Base-by-base conservation (phyloP, 2,797 vertebrate species). In the Miichthys miiuy region DNA sequence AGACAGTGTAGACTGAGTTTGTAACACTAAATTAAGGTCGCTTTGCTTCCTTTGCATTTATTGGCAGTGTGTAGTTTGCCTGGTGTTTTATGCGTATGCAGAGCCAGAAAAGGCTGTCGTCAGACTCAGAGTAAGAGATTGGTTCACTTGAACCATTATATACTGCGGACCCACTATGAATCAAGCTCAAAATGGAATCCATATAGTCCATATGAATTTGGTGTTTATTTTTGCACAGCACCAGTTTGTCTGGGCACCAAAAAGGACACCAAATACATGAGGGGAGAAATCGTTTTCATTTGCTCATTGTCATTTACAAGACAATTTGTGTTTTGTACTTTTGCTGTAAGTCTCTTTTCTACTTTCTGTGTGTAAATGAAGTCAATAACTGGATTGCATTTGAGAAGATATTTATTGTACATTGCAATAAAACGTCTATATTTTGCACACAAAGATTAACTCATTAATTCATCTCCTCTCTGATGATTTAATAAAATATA, bases 1-100 rank as follows among this genome's bases (percentile, higher is more conserved):
- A 62, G 68, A 68, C 68, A 46, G 34, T 62, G 57, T 52, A 50
- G 41, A 71, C n/a, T 52, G n/a, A 69, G 34, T 68, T 78, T 61
- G 30, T 42, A 30, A 63, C 46, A 42, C 74, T 68, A 42, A 73
- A 68, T 65, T 74, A 61, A 80, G 56, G 50, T 46, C 27, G 56
- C 74, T 76, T 63, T 56, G 52, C 48, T 68, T 65, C 47, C 9
- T 67, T 47, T 64, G 63, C 42, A 25, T 12, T 21, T 0, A n/a
- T 23, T 55, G 48, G 25, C 64, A 66, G 38, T n/a, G 41, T 63
- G 38, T 48, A 14, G 46, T 67, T 82, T 71, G 20, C 6, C 25
- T 48, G 27, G 18, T 56, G 23, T 63, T 77, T 79, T 16, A 66
- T 46, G 14, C 16, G 11, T 54, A 61, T 56, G 38, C n/a, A 57